These are phyloP conservation scores for Cnemophilus loriae DNA, from an alignment of 2,113 vertebrate species.

Conservation along the genomic window DNA sequence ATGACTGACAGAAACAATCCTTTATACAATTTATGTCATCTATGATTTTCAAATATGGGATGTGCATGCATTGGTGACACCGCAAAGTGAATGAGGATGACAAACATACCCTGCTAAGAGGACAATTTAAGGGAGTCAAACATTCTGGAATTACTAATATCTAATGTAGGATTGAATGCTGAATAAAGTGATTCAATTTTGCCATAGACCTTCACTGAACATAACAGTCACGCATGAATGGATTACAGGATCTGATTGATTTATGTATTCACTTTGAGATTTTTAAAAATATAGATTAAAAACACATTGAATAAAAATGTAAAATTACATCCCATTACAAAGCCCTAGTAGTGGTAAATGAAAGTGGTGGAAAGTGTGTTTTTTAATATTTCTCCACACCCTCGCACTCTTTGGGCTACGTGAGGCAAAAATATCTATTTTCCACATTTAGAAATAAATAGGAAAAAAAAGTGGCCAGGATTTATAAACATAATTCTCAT, in stretches of 20 bases:
- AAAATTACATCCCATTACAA: background rate
- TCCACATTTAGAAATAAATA: background rate
- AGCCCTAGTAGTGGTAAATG: background rate
- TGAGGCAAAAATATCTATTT: background rate
- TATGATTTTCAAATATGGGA: background rate
- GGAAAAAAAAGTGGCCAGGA: accelerated
- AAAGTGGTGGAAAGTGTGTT: background rate
- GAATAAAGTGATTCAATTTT: background rate
- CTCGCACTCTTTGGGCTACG: accelerated
- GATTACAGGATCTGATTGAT: background rate
- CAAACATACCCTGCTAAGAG: background rate
- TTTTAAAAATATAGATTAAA: background rate
- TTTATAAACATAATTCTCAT: background rate
- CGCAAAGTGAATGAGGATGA: background rate
- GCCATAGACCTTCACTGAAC: background rate
- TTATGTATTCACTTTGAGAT: background rate
- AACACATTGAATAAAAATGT: background rate
- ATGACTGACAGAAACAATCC: background rate
- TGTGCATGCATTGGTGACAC: background rate
- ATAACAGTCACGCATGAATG: background rate
- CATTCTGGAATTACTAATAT: background rate
- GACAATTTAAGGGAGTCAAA: background rate
- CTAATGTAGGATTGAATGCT: background rate
- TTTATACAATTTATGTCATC: background rate
- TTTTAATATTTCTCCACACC: background rate